Evolutionary conservation across 2,888 invertebrate species (phyloP), one percentile per base, ranked within the genome.

Genomic region (Hedya salicella): DNA sequence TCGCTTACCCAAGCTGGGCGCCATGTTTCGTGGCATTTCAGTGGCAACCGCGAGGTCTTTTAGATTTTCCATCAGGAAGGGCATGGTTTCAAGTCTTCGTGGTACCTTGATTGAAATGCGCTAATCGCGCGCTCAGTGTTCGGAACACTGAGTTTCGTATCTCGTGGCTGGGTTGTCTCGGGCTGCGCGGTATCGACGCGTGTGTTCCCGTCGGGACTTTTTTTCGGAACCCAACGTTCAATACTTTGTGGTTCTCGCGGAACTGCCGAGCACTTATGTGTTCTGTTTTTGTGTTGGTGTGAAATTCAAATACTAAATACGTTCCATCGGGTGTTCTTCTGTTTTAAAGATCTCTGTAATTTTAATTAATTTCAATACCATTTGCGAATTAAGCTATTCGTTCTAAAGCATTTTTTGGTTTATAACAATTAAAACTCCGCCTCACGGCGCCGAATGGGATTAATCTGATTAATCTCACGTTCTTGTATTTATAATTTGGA

Each of bases 111-210:
- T 2, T 44, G 52, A 14, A 14, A 44, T 66, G 17, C 48, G 30
- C 9, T 5, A 30, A 44, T 19, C 48, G 53, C 8, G 50, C 57
- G 65, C 53, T 32, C 60, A 30, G 52, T 60, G 25, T 19, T 65
- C 57, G 46, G 65, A 60, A 60, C 60, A 48, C 65, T n/a, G 42
- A 39, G 25, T 14, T 65, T 30, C 39, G 17, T 48, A 32, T 30
- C 53, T 48, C 60, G 60, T 16, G 13, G 60, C 21, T 32, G n/a
- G 25, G 30, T 30, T 21, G 59, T 66, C 65, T 66, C 60, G 65
- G 46, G 36, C 65, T 9, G 46, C 19, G 60, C 53, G 53, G 46
- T 30, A 17, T 19, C 14, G n/a, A 16, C 42, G 53, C 48, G 19
- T 48, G 65, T 60, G 60, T 46, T 66, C 60, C 16, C 25, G 44